Conservation (phyloP, 2,797 vertebrate genomes). For the Todus mexicanus region DNA sequence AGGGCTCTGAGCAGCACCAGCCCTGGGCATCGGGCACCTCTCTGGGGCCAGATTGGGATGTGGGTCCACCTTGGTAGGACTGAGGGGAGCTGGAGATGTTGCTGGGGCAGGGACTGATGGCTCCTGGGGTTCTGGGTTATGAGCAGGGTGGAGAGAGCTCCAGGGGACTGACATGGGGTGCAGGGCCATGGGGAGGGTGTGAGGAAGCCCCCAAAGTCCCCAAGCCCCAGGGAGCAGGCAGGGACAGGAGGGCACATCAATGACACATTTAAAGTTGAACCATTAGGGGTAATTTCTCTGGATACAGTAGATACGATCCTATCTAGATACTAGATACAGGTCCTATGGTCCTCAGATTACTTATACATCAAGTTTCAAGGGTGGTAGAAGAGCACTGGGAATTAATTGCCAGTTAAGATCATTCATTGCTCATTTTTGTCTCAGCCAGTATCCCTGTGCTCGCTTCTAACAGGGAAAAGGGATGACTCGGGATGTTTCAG, state of each 20-base stretch:
- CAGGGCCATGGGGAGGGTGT: neutral
- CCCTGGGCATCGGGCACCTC: accelerated
- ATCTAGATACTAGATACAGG: too few species aligned
- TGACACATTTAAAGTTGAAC: neutral
- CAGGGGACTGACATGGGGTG: neutral
- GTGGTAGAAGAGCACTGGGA: neutral
- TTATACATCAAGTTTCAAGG: neutral
- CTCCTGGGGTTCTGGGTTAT: neutral
- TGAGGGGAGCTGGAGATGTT: neutral
- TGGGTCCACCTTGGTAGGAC: neutral
- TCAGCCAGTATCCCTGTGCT: neutral
- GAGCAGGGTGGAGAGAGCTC: too few species aligned
- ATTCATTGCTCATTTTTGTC: neutral
- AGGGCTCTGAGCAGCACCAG: neutral
- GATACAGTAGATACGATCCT: too few species aligned
- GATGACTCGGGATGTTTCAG: neutral
- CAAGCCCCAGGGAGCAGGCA: neutral
- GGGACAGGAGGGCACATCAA: neutral
- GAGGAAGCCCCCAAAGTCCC: too few species aligned
- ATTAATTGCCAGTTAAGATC: neutral
- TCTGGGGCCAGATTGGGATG: neutral
- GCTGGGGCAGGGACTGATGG: neutral
- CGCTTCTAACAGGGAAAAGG: neutral
- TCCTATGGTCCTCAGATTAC: neutral
- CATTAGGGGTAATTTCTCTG: neutral